These are phyloP conservation scores for Podarcis cretensis DNA, from an alignment of 2,113 vertebrate genomes.

Conservation along the genomic window DNA sequence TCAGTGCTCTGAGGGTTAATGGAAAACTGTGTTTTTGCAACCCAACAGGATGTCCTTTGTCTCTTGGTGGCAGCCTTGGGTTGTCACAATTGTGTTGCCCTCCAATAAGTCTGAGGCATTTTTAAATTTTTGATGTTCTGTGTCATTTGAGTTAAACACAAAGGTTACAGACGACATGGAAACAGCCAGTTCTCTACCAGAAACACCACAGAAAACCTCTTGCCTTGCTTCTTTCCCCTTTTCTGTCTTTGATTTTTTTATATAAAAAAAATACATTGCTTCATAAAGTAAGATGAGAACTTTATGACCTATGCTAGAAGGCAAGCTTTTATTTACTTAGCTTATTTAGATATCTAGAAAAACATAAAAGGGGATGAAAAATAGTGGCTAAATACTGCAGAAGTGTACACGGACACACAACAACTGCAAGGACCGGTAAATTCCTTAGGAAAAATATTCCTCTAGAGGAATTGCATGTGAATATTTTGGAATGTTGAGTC, in stretches of 20 bases:
- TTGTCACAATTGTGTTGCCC: neutral
- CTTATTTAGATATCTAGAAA: too few relatives aligned
- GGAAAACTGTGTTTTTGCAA: neutral
- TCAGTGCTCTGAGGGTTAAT: neutral
- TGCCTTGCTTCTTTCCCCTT: neutral
- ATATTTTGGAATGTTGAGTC: neutral
- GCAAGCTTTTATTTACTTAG: too few relatives aligned
- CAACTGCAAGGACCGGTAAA: too few relatives aligned
- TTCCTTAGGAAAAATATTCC: too few relatives aligned
- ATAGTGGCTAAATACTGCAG: too few relatives aligned
- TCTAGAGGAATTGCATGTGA: too few relatives aligned
- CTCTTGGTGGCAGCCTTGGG: neutral
- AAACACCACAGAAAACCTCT: neutral
- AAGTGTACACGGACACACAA: too few relatives aligned
- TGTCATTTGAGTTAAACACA: conserved; percentile 10
- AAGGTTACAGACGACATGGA: neutral
- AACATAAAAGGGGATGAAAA: too few relatives aligned
- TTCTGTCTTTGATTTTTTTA: neutral
- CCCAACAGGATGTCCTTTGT: neutral
- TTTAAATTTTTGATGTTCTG: conserved; percentile 11
- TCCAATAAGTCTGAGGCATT: neutral
- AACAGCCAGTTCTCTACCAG: neutral
- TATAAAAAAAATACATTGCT: too few relatives aligned
- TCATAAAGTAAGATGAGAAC: neutral
- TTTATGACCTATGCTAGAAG: neutral